phyloP scores from a whole-genome alignment of 2,797 vertebrate species.

The Peromyscus melanophrys region DNA sequence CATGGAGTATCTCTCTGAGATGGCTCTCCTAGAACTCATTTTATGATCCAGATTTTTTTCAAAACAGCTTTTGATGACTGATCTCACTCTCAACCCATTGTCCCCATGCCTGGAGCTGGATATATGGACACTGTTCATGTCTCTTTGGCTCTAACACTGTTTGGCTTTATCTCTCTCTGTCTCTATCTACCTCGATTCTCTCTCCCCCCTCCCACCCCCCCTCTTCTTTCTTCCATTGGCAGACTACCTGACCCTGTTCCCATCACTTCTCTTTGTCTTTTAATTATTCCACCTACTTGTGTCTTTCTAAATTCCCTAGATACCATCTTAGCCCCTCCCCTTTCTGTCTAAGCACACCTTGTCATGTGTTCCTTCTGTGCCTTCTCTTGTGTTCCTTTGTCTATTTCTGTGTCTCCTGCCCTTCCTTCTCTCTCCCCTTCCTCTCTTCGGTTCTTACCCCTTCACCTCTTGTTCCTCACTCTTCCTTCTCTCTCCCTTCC shows the following conservation, averaged over 20 bases:
- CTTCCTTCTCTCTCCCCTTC: too few relatives aligned
- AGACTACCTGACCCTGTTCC: neutral
- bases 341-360: neutral
- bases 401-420: neutral
- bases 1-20: neutral
- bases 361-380: neutral
- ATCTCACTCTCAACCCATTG: neutral
- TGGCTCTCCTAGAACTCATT: neutral
- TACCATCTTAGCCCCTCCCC: neutral
- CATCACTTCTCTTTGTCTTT: neutral
- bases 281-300: neutral
- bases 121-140: too few relatives aligned
- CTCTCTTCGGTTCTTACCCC: too few relatives aligned
- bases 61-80: too few relatives aligned
- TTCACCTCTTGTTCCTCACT: too few relatives aligned
- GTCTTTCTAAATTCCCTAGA: neutral
- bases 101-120: neutral
- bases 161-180: too few relatives aligned
- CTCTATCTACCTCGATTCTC: too few relatives aligned
- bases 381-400: accelerated
- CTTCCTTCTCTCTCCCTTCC: too few relatives aligned
- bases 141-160: neutral
- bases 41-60: neutral
- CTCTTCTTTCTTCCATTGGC: too few relatives aligned
- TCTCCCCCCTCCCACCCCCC: too few relatives aligned